phyloP scores from a whole-genome alignment of 2,797 vertebrate species.

The Menidia menidia region DNA sequence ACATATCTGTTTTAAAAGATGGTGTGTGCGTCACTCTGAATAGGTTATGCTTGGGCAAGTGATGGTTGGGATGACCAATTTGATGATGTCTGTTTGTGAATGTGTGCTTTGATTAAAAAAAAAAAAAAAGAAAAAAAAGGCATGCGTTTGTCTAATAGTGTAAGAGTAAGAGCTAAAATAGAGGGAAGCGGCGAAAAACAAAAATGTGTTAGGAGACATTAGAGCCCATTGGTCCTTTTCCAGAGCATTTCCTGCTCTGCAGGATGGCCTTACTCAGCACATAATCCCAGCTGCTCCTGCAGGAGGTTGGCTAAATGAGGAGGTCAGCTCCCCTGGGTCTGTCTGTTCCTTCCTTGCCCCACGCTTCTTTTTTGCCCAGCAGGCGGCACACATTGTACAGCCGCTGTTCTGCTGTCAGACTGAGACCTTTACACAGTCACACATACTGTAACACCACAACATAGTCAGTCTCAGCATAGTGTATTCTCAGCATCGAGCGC shows the following conservation, averaged over 20 bases:
- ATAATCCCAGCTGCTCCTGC: conserved; percentile 72
- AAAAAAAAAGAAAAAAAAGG: conserved; percentile 2
- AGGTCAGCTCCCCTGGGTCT: conserved; percentile 72
- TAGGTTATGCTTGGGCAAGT: too few species aligned
- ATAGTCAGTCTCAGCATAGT: conserved; percentile 48
- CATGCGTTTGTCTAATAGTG: conserved; percentile 17
- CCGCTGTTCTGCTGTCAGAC: conserved; percentile 74
- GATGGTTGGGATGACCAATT: too few species aligned
- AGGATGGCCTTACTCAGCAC: conserved; percentile 71
- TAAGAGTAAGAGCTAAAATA: background rate
- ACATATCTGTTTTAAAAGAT: conserved; percentile 9
- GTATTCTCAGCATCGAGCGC: conserved; percentile 43
- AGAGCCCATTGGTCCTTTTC: conserved; percentile 34
- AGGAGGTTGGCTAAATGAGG: conserved; percentile 67
- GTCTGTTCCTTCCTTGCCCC: conserved; percentile 60
- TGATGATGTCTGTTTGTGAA: background rate
- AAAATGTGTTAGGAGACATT: conserved; percentile 25
- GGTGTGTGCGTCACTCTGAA: conserved; percentile 6
- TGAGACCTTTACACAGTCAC: conserved; percentile 64
- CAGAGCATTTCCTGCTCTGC: conserved; percentile 52
- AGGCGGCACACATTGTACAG: conserved; percentile 63
- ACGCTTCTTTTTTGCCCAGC: conserved; percentile 56
- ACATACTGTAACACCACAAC: conserved; percentile 44
- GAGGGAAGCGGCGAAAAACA: conserved; percentile 1
- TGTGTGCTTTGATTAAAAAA: conserved; percentile 10